Conservation (phyloP, 2,888 invertebrate genomes). For the Allophyes oxyacanthae region DNA sequence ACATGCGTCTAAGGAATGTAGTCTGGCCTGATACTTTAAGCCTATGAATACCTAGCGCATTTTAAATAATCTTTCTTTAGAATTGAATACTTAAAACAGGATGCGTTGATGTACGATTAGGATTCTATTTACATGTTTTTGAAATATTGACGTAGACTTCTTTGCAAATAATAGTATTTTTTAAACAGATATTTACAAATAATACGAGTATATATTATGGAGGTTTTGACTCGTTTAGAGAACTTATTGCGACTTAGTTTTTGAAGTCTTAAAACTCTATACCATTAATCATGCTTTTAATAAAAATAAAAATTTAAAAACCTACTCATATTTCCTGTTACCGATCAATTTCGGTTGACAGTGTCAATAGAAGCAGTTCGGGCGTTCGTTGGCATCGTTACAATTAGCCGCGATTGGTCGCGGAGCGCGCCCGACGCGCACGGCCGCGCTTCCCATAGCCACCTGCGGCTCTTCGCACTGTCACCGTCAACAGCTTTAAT, state of each 20-base stretch:
- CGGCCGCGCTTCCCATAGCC: slow-evolving; percentile 88
- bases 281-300: too few relatives aligned
- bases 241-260: too few relatives aligned
- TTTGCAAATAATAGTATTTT: too few relatives aligned
- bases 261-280: too few relatives aligned
- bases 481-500: slow-evolving; percentile 78
- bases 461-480: slow-evolving; percentile 75
- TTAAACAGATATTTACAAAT: too few relatives aligned
- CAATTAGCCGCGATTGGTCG: slow-evolving; percentile 87
- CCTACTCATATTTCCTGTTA: too few relatives aligned
- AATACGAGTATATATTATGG: too few relatives aligned
- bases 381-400: slow-evolving; percentile 69
- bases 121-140: too few relatives aligned
- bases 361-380: slow-evolving; percentile 57
- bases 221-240: too few relatives aligned
- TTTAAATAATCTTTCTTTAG: slow-evolving; percentile 30
- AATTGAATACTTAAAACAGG: slow-evolving; percentile 32
- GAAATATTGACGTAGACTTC: too few relatives aligned
- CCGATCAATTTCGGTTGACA: slow-evolving; percentile 46
- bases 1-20: slow-evolving; percentile 41
- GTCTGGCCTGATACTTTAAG: slow-evolving; percentile 38
- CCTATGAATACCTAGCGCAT: slow-evolving; percentile 41
- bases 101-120: slow-evolving; percentile 27
- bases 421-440: slow-evolving; percentile 84
- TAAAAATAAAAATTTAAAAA: too few relatives aligned